These are phyloP conservation scores for Malacosoma neustria DNA, from an alignment of 2,888 invertebrate genomes.

Conservation along the genomic window DNA sequence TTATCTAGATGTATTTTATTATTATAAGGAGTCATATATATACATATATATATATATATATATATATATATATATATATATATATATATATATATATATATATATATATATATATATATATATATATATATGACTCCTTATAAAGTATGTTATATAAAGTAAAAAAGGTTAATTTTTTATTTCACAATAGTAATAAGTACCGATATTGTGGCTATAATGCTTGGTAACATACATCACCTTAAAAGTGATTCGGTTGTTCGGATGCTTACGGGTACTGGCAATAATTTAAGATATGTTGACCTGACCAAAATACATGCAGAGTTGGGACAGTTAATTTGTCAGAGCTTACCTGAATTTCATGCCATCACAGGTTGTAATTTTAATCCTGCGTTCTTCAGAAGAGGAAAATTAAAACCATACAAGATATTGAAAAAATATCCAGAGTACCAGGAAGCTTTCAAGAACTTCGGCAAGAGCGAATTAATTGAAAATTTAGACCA, in stretches of 20 bases:
- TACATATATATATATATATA: too few species aligned
- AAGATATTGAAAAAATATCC: neutral
- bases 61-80: too few species aligned
- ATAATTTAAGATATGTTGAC: conserved; percentile 12
- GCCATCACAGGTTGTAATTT: conserved; percentile 23
- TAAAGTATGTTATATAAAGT: too few species aligned
- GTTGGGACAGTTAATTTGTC: conserved; percentile 15
- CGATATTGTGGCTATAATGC: conserved; percentile 19
- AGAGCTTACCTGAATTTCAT: conserved; percentile 22
- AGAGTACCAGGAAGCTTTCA: conserved; percentile 2
- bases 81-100: too few species aligned
- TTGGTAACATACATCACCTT: conserved; percentile 14
- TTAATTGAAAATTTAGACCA: too few species aligned
- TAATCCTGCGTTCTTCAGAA: neutral
- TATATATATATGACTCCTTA: too few species aligned
- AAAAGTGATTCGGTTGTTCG: conserved; percentile 9
- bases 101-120: too few species aligned
- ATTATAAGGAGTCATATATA: too few species aligned
- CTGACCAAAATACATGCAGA: conserved; percentile 14
- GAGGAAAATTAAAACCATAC: conserved; percentile 2
- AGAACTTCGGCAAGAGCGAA: conserved; percentile 1
- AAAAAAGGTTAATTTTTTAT: too few species aligned
- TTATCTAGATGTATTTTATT: too few species aligned
- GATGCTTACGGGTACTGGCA: conserved; percentile 15
- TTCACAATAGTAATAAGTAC: conserved; percentile 14